A percentile compares a stretch with the other conserved stretches of the same genome.
Conservation (phyloP, 2,888 invertebrate species). For the Rhopalosiphum nymphaeae region DNA sequence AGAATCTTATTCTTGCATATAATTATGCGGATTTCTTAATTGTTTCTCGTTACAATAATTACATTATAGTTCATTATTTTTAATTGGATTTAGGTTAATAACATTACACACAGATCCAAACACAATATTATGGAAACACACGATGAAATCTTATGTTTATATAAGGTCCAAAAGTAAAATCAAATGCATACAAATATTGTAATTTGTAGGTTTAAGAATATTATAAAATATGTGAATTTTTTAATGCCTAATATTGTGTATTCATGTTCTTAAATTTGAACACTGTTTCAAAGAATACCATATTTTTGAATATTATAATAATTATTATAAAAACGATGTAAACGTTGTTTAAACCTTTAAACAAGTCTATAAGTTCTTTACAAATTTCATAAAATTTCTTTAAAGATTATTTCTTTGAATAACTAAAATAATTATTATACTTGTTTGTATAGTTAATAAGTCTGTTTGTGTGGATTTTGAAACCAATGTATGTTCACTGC, state of each 20-base stretch:
- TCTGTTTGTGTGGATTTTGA: background rate
- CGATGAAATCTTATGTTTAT: background rate
- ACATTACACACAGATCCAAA: background rate
- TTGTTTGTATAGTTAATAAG: slow-evolving; percentile 26
- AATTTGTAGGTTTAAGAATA: background rate
- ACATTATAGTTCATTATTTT: background rate
- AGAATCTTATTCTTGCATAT: background rate
- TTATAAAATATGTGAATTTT: background rate
- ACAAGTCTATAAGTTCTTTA: background rate
- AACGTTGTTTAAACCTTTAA: background rate
- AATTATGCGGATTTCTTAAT: background rate
- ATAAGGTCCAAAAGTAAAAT: background rate
- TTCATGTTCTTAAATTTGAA: background rate
- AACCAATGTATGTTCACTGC: background rate
- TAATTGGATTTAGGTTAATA: background rate
- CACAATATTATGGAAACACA: background rate
- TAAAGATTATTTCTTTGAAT: background rate
- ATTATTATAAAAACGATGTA: background rate
- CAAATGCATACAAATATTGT: background rate
- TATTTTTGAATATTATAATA: background rate
- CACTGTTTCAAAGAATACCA: background rate
- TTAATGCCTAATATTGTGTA: background rate
- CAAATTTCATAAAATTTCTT: background rate
- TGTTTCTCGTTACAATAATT: background rate
- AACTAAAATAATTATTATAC: background rate